A percentile compares a stretch with the other conserved stretches of the same genome.
phyloP scores from a whole-genome alignment of 2,888 invertebrate genomes.

The Drosophila kambysellisi region DNA sequence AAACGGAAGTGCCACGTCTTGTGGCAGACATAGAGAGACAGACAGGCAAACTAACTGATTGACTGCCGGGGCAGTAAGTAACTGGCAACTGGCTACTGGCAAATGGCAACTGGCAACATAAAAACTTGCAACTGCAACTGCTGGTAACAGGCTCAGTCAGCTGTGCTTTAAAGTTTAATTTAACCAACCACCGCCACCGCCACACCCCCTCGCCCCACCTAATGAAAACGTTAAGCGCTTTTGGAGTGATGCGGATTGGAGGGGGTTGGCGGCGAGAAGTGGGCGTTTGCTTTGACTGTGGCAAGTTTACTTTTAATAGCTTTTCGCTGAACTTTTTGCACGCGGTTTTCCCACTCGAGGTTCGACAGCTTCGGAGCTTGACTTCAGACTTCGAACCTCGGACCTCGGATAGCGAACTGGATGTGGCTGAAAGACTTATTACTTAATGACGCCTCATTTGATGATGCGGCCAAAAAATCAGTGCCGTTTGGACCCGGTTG shows the following conservation, averaged over 20 bases:
- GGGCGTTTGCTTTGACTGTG: conserved; percentile 4
- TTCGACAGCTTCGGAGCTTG: background rate
- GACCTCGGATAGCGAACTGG: conserved; percentile 13
- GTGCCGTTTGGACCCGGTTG: conserved; percentile 36
- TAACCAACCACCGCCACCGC: background rate
- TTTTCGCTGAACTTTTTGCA: conserved; percentile 50
- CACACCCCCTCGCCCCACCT: conserved; percentile 17
- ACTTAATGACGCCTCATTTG: conserved; percentile 78
- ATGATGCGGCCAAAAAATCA: conserved; percentile 61
- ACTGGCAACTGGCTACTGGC: conserved; percentile 16
- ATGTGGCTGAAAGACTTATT: conserved; percentile 66
- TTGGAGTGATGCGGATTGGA: background rate
- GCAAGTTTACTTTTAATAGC: conserved; percentile 65
- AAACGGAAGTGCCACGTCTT: conserved; percentile 79
- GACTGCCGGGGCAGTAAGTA: conserved; percentile 52
- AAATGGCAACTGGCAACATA: background rate
- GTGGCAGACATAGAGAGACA: conserved; percentile 27
- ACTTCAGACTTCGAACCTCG: conserved; percentile 2
- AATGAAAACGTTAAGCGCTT: conserved; percentile 71
- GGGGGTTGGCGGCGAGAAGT: background rate
- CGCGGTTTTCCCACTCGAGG: conserved; percentile 19
- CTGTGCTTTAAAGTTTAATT: conserved; percentile 48
- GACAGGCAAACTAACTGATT: conserved; percentile 46
- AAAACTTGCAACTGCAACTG: conserved; percentile 28
- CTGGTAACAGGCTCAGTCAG: conserved; percentile 29